phyloP scores from a whole-genome alignment of 2,113 vertebrate genomes.

The Donacobius atricapilla region DNA sequence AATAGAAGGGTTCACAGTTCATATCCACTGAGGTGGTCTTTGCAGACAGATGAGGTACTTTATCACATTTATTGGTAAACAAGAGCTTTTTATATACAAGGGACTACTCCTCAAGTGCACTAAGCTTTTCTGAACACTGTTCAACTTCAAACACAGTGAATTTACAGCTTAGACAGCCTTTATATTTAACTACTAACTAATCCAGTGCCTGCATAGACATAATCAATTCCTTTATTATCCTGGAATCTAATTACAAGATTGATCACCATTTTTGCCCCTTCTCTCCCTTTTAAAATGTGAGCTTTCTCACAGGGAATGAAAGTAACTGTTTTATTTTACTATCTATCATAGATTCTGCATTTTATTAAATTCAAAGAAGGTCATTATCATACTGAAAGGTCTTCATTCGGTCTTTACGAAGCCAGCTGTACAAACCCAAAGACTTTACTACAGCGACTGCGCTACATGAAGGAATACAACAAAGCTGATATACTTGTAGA shows the following conservation, averaged over 20 bases:
- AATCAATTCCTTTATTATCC: slow-evolving; percentile 3
- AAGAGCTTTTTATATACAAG: background rate
- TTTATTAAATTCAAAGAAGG: background rate
- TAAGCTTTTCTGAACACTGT: background rate
- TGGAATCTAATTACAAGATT: background rate
- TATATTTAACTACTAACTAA: background rate
- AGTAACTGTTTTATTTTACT: background rate
- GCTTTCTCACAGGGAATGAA: background rate
- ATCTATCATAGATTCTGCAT: background rate
- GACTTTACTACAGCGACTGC: background rate
- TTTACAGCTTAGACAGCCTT: background rate
- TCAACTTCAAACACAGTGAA: background rate
- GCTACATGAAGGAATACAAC: background rate
- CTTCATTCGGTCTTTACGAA: background rate
- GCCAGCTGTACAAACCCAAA: background rate
- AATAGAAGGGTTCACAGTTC: background rate
- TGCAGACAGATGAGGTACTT: background rate
- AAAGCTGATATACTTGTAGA: background rate
- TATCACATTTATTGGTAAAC: background rate
- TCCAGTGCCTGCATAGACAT: background rate
- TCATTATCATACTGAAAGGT: background rate
- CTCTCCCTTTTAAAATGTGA: background rate
- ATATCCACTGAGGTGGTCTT: background rate
- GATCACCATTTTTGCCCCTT: background rate
- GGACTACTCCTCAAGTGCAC: background rate